Conservation (phyloP, 1,140 invertebrate genomes). For the Hermetia illucens region DNA sequence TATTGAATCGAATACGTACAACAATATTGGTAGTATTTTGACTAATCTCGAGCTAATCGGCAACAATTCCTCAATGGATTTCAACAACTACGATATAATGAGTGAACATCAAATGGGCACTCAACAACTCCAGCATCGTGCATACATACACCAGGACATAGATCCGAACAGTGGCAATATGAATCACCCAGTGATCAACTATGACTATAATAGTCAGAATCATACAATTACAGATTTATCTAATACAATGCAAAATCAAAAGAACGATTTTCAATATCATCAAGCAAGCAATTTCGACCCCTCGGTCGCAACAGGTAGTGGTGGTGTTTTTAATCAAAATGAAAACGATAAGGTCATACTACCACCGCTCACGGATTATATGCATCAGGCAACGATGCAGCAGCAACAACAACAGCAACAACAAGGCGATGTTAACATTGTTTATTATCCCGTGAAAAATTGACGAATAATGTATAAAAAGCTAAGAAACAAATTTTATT, state of each 20-base stretch:
- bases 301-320: too few relatives aligned
- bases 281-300: too few relatives aligned
- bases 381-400: conserved; percentile 22
- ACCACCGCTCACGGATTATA: conserved; percentile 26
- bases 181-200: background rate
- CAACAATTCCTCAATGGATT: conserved; percentile 24
- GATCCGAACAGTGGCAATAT: background rate
- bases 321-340: too few relatives aligned
- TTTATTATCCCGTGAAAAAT: conserved; percentile 30
- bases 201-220: conserved; percentile 18
- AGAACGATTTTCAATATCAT: background rate
- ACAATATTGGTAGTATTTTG: conserved; percentile 29
- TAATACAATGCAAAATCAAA: background rate
- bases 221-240: conserved; percentile 8
- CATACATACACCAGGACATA: background rate
- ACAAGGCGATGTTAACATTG: conserved; percentile 17
- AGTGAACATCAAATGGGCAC: conserved; percentile 8
- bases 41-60: conserved; percentile 29
- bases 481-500: too few relatives aligned
- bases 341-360: conserved; percentile 23
- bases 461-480: too few relatives aligned
- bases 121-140: background rate
- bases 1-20: conserved; percentile 23
- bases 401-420: conserved; percentile 13
- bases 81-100: conserved; percentile 10